These are phyloP conservation scores for Megaptera novaeangliae DNA, from an alignment of 2,113 vertebrate genomes.

Conservation along the genomic window DNA sequence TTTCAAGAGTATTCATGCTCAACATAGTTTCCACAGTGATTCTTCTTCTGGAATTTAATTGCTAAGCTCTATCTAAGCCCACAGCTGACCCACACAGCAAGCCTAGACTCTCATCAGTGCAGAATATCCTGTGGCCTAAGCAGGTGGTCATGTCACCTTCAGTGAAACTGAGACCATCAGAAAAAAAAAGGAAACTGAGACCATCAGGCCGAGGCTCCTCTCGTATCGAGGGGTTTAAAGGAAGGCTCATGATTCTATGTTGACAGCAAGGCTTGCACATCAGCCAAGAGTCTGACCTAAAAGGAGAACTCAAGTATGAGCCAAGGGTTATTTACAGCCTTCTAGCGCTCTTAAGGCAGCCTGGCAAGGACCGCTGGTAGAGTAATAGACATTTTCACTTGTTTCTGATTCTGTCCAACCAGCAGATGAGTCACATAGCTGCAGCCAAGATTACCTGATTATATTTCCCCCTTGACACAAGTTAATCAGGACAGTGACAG, in stretches of 20 bases:
- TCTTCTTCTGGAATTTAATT: slow-evolving; percentile 53
- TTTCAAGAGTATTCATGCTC: slow-evolving; percentile 51
- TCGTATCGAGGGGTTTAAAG: slow-evolving; percentile 42
- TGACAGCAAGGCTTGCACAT: slow-evolving; percentile 63
- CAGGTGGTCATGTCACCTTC: slow-evolving; percentile 42
- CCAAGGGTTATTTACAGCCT: slow-evolving; percentile 66
- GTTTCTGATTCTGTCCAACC: slow-evolving; percentile 43
- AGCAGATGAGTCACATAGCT: slow-evolving; percentile 38
- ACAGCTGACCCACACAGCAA: slow-evolving; percentile 45
- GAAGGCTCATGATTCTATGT: slow-evolving; percentile 53
- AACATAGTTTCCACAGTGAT: slow-evolving; percentile 57
- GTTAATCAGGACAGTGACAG: slow-evolving; percentile 66
- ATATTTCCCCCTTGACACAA: slow-evolving; percentile 63
- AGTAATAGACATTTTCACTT: slow-evolving; percentile 19
- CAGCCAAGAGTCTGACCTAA: slow-evolving; percentile 54
- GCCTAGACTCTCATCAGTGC: background rate
- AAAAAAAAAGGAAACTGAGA: slow-evolving; percentile 11
- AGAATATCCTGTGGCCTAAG: slow-evolving; percentile 52
- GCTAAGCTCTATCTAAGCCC: slow-evolving; percentile 45
- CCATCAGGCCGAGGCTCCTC: slow-evolving; percentile 24
- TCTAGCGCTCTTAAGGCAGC: slow-evolving; percentile 42
- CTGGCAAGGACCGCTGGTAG: background rate
- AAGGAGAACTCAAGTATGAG: slow-evolving; percentile 18
- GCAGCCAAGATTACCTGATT: slow-evolving; percentile 54
- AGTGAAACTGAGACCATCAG: slow-evolving; percentile 34